Evolutionary conservation across 2,888 invertebrate genomes (phyloP).

Genomic region (Aethes cnicana): DNA sequence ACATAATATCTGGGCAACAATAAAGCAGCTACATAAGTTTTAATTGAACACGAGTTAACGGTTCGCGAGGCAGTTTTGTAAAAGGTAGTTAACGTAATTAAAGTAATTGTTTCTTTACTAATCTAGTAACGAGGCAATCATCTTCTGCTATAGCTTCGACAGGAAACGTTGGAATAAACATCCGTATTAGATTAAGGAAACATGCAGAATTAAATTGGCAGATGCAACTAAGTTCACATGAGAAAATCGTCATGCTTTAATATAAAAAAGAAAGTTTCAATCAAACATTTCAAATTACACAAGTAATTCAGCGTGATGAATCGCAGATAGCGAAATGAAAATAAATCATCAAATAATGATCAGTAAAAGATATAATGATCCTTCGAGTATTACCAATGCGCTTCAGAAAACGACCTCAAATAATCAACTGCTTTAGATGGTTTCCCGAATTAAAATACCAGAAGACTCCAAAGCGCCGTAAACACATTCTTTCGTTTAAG

Average conservation of each 20-base stretch:
- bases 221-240: too few species aligned
- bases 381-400: too few species aligned
- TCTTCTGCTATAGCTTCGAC: neutral
- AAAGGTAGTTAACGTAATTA: constrained; percentile 9
- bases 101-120: constrained; percentile 4
- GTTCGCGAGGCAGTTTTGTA: constrained; percentile 7
- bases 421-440: neutral
- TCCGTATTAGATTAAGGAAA: neutral
- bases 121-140: neutral
- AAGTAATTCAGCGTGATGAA: too few species aligned
- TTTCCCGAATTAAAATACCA: constrained; percentile 22
- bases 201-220: too few species aligned
- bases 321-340: too few species aligned
- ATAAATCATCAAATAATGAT: too few species aligned
- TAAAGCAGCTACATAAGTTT: neutral
- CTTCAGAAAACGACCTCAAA: neutral
- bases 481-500: constrained; percentile 13
- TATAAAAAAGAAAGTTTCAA: too few species aligned
- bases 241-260: too few species aligned
- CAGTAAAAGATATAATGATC: too few species aligned
- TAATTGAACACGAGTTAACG: constrained; percentile 4
- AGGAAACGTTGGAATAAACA: neutral
- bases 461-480: constrained; percentile 10
- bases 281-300: too few species aligned
- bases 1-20: neutral